Evolutionary conservation across 2,113 vertebrate genomes (phyloP).

Genomic region (Dolichotis patagonum): DNA sequence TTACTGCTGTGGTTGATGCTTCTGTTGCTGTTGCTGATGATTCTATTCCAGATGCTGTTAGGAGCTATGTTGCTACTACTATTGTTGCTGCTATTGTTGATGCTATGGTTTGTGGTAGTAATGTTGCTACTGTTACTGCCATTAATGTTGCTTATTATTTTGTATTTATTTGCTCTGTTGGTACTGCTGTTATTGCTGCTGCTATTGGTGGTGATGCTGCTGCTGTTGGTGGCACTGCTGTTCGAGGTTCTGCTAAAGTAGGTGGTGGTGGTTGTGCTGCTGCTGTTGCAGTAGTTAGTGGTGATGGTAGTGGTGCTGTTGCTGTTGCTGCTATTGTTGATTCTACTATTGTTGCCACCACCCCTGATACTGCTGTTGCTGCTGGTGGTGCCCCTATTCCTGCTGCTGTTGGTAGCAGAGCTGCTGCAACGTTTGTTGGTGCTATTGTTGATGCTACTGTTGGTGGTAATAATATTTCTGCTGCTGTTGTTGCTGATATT

Average conservation of each 20-base stretch:
- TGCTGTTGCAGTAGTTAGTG: too few species aligned
- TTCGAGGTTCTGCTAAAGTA: neutral
- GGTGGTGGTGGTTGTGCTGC: neutral
- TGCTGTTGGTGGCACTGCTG: neutral
- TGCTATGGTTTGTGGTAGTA: rapidly evolving
- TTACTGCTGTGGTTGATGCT: rapidly evolving
- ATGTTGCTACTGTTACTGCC: neutral
- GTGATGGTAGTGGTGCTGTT: rapidly evolving
- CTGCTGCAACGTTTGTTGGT: too few species aligned
- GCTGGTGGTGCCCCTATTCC: neutral
- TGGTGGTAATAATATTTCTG: neutral
- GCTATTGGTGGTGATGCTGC: neutral
- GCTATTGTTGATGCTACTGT: neutral
- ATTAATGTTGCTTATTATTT: rapidly evolving
- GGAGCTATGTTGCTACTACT: rapidly evolving
- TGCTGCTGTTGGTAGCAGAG: neutral
- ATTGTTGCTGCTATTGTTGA: rapidly evolving
- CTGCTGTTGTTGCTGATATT: neutral
- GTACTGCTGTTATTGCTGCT: neutral
- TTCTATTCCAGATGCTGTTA: rapidly evolving
- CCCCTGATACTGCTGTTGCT: rapidly evolving
- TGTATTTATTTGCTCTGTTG: rapidly evolving
- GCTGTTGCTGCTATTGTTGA: neutral
- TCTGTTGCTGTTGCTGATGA: neutral
- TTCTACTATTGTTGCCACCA: neutral